Evolutionary conservation across 2,113 vertebrate genomes (phyloP).

Genomic region (Artemisiospiza belli): DNA sequence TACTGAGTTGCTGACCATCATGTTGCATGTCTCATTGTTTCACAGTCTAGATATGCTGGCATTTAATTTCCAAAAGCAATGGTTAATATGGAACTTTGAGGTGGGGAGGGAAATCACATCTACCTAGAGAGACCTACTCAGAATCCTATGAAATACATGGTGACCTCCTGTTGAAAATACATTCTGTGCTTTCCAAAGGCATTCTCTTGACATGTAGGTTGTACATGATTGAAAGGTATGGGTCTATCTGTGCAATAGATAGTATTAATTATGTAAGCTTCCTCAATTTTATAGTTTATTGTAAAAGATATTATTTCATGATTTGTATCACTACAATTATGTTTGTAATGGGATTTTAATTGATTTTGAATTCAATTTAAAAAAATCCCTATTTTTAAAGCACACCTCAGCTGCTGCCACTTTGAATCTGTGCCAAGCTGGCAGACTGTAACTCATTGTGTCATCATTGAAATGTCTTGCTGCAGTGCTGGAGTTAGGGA

Average conservation of each 20-base stretch:
- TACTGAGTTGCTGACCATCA: not conserved
- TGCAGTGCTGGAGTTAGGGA: slow-evolving; percentile 30
- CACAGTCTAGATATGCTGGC: not conserved
- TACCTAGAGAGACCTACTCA: not conserved
- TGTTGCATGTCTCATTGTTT: not conserved
- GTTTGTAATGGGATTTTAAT: slow-evolving; percentile 78
- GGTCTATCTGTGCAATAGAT: not conserved
- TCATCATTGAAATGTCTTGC: slow-evolving; percentile 50
- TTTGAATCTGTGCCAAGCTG: slow-evolving; percentile 53
- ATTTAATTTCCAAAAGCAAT: not conserved
- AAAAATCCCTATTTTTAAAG: slow-evolving; percentile 74
- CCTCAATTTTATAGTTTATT: slow-evolving; percentile 67
- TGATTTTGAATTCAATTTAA: slow-evolving; percentile 75
- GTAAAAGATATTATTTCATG: slow-evolving; percentile 72
- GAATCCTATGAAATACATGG: not conserved
- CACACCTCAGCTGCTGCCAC: slow-evolving; percentile 61
- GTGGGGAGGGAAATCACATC: not conserved
- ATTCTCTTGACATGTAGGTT: not conserved
- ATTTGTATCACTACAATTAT: slow-evolving; percentile 75
- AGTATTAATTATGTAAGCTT: slow-evolving; percentile 63
- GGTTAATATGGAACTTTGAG: not conserved
- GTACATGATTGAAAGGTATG: not conserved
- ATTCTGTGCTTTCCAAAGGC: not conserved
- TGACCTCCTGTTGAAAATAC: not conserved
- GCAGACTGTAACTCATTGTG: slow-evolving; percentile 49